Base-by-base conservation (phyloP, 2,888 invertebrate species). In the Bhutanitis thaidina region DNA sequence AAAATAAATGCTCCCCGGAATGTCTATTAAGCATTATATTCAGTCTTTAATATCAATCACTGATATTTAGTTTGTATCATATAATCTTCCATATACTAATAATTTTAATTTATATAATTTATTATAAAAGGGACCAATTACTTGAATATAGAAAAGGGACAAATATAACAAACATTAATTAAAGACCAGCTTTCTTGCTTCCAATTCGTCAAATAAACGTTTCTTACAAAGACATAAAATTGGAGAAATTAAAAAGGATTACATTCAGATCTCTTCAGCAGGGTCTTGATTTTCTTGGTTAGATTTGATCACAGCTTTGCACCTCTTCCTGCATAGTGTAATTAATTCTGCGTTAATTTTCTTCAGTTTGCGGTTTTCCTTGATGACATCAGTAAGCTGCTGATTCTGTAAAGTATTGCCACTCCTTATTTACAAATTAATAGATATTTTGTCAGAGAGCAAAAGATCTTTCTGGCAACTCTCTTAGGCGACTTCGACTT, bases 291-390 rank as follows among this genome's bases (percentile, higher is more conserved):
- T 85, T 32, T 85, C 86, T 25, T 74, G 65, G 55, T 84, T 80
- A 0, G 71, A 64, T 20, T 48, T 36, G 12, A 45, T 37, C 3
- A 55, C 36, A 0, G 65, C 61, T 56, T 84, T 82, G 27, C 77
- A 77, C 39, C 91, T 77, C 53, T 83, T 83, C 57, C 87, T 88
- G 58, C 90, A 91, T 25, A 90, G 64, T 3, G 68, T 72, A 13
- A 90, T 76, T 43, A 91, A 70, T 40, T 83, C 79, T 0, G 76
- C 72, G 37, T 90, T 90, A 0, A 88, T 80, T 53, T 80, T 90
- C 65, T 90, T 90, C 10, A 91, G 65, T 67, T 88, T 90, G 40
- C 82, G 72, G 55, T 91, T 86, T 62, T 84, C 88, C 57, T 80
- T 83, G 74, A 89, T 77, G n/a, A 85, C 77, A 49, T 89, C 86